phyloP scores from a whole-genome alignment of 2,113 vertebrate species.

The Myrmophylax atrothorax region DNA sequence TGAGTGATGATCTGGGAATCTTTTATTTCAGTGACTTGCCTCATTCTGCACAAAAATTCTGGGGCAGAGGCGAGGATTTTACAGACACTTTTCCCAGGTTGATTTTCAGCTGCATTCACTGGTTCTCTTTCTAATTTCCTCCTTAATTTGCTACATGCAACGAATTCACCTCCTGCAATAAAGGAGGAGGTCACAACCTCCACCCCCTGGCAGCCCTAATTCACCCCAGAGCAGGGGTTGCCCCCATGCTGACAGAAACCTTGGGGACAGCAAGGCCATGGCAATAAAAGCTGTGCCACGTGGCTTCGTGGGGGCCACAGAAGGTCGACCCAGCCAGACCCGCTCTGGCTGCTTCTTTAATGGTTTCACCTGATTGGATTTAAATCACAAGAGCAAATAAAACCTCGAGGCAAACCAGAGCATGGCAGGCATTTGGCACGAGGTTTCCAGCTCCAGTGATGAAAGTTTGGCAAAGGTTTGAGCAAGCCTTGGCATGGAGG shows the following conservation, averaged over 20 bases:
- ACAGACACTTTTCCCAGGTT: background rate
- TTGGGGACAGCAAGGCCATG: background rate
- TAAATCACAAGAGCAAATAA: background rate
- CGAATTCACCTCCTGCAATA: background rate
- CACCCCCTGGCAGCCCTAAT: background rate
- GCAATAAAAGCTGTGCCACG: background rate
- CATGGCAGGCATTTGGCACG: background rate
- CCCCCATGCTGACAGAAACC: background rate
- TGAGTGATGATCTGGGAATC: background rate
- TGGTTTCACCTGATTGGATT: background rate
- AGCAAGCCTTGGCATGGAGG: background rate
- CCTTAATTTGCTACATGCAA: background rate
- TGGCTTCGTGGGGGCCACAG: background rate
- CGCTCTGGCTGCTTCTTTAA: background rate
- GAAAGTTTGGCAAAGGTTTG: conserved; percentile 9
- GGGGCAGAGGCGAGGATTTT: background rate
- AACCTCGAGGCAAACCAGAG: background rate
- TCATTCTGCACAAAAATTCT: background rate
- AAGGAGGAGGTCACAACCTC: background rate
- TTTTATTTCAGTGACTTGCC: background rate
- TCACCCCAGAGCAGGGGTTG: background rate
- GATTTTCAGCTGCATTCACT: background rate
- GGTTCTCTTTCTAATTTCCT: background rate
- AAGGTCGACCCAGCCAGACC: background rate
- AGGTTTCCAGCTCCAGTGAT: background rate